Percentiles rank a stretch among this genome's conserved stretches.
phyloP scores from a whole-genome alignment of 2,113 vertebrate species.

The Platysteira castanea region DNA sequence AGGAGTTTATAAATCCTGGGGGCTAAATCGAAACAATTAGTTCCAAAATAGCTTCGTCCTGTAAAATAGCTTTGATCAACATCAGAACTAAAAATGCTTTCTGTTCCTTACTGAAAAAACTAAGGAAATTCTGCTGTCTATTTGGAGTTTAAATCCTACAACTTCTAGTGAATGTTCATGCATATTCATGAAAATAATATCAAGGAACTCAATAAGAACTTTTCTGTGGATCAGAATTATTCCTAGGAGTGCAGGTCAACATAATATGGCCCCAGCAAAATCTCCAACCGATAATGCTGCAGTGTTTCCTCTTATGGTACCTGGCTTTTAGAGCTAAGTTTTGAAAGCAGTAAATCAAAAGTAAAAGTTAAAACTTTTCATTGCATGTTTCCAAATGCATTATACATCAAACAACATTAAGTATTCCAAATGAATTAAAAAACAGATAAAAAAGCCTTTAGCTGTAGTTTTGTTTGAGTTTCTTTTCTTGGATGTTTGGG shows the following conservation, averaged over 20 bases:
- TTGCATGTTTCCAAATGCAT: not conserved
- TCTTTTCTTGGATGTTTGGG: not conserved
- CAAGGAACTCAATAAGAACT: not conserved
- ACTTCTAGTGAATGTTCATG: not conserved
- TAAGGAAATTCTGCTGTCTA: not conserved
- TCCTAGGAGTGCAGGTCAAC: not conserved
- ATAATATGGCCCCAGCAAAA: not conserved
- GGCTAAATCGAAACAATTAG: not conserved
- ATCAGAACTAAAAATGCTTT: not conserved
- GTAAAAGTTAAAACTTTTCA: not conserved
- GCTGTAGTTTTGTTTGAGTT: not conserved
- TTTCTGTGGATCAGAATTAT: not conserved
- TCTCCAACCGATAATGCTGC: not conserved
- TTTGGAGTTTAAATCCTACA: not conserved
- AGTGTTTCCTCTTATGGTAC: not conserved
- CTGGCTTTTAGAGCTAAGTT: not conserved
- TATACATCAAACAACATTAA: not conserved
- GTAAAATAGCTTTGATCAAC: not conserved
- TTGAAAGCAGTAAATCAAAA: constrained; percentile 23
- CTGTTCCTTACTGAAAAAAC: not conserved
- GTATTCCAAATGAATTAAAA: not conserved
- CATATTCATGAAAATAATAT: not conserved
- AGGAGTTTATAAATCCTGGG: not conserved
- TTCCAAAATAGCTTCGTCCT: not conserved
- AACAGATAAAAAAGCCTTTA: not conserved